phyloP scores from a whole-genome alignment of 2,113 vertebrate genomes.

The Strix uralensis region DNA sequence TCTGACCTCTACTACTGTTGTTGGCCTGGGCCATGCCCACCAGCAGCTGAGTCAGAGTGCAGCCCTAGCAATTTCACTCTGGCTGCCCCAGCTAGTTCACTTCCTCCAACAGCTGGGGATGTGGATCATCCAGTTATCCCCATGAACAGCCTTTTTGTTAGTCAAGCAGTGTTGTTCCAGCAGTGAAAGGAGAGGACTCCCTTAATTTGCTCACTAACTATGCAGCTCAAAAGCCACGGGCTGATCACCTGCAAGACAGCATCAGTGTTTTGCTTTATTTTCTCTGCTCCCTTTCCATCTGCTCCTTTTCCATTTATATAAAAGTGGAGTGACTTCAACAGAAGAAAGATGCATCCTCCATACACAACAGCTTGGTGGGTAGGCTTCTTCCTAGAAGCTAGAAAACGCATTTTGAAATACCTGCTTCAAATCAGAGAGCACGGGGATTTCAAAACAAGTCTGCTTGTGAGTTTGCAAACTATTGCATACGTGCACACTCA shows the following conservation, averaged over 20 bases:
- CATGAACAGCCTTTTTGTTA: neutral
- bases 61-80: neutral
- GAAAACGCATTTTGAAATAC: neutral
- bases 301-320: neutral
- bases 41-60: neutral
- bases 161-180: neutral
- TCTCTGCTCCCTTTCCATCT: neutral
- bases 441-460: neutral
- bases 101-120: neutral
- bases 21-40: neutral
- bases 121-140: neutral
- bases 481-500: fast-evolving
- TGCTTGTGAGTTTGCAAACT: neutral
- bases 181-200: neutral
- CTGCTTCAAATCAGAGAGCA: neutral
- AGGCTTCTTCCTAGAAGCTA: neutral
- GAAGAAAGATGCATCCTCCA: neutral
- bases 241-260: neutral
- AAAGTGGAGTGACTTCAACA: neutral
- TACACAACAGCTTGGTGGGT: neutral
- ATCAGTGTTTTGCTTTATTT: neutral
- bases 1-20: neutral
- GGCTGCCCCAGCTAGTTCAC: neutral
- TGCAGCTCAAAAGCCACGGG: neutral
- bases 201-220: neutral